Evolutionary conservation across 2,113 vertebrate genomes (phyloP).

Genomic region (Chaetodon trifascialis): DNA sequence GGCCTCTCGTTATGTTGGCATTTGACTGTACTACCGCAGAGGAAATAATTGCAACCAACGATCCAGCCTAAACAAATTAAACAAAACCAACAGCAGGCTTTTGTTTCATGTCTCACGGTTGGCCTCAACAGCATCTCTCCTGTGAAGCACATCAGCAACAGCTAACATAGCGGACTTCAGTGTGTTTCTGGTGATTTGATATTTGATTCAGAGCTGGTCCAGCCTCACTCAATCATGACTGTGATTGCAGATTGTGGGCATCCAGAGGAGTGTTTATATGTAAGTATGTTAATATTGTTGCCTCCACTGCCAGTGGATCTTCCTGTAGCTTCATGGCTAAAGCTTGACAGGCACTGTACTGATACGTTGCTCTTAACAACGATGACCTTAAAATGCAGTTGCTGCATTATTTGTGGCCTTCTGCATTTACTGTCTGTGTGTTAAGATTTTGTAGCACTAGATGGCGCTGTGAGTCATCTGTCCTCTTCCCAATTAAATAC

Average conservation of each 20-base stretch:
- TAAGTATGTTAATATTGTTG: no score
- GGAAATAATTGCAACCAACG: slow-evolving; percentile 41
- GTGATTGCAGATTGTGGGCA: no score
- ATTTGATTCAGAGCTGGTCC: no score
- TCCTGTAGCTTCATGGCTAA: no score
- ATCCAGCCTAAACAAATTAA: slow-evolving; percentile 33
- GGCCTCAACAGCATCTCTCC: not conserved
- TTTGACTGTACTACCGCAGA: slow-evolving; percentile 15
- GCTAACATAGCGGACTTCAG: no score
- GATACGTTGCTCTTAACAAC: no score
- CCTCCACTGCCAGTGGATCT: no score
- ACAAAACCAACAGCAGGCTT: not conserved
- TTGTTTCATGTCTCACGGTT: not conserved
- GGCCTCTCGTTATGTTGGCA: not conserved
- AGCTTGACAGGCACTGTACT: no score
- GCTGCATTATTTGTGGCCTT: not conserved
- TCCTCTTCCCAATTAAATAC: not conserved
- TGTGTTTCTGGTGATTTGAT: no score
- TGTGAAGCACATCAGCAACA: not conserved
- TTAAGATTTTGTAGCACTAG: not conserved
- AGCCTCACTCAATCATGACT: no score
- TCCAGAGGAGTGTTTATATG: no score
- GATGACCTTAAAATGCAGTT: no score
- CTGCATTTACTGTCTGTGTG: not conserved
- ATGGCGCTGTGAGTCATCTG: not conserved